Conservation (phyloP, 53 echinoderm and acorn worm species). For the Echinometra lucunter region DNA sequence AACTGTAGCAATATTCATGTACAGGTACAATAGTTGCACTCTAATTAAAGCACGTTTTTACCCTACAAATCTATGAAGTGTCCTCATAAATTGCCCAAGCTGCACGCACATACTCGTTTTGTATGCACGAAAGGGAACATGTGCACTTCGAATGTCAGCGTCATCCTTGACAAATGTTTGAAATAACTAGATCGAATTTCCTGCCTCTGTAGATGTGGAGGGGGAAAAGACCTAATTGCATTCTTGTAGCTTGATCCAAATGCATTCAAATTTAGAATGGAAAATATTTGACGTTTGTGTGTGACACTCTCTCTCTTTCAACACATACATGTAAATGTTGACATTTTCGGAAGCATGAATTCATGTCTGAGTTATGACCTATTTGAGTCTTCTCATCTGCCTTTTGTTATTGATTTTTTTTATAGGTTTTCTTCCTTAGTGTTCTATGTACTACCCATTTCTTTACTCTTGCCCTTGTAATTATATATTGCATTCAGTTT, state of each 20-base stretch:
- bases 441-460: neutral
- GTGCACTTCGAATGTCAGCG: neutral
- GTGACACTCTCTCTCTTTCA: neutral
- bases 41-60: neutral
- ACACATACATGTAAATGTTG: neutral
- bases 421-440: neutral
- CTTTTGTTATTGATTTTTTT: neutral
- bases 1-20: too few relatives aligned
- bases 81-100: neutral
- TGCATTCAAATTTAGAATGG: neutral
- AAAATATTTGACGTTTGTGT: conserved; percentile 11
- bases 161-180: conserved; percentile 59
- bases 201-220: neutral
- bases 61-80: neutral
- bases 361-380: neutral
- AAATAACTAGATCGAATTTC: conserved; percentile 62
- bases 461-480: neutral
- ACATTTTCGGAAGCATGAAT: neutral
- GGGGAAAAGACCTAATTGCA: conserved; percentile 40
- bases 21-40: neutral
- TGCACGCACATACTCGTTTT: neutral
- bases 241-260: neutral
- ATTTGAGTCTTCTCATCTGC: neutral
- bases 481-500: neutral
- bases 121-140: neutral